Evolutionary conservation across 2,797 vertebrate genomes (phyloP), one percentile per base, ranked within the genome.

Genomic region (Acanthopagrus latus): DNA sequence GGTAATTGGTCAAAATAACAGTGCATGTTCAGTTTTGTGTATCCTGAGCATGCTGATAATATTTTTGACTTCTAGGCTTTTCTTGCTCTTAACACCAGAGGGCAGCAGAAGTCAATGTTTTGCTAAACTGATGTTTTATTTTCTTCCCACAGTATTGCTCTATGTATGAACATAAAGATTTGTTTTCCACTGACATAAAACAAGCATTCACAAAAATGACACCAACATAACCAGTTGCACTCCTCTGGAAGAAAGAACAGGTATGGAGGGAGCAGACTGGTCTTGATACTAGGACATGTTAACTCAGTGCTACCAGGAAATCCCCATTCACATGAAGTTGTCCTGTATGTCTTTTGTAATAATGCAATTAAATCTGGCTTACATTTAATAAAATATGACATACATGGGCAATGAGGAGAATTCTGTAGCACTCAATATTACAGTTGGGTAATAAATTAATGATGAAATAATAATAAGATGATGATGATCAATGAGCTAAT

Each of bases 1-100:
- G n/a, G n/a, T n/a, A n/a, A n/a, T n/a, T n/a, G n/a, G n/a, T n/a
- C n/a, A 7, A 52, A 43, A 66, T 23, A 25, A 43, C 4, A 9
- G 1, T 9, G 1, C 18, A 3, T 18, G 17, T 23, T 41, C n/a
- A 38, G 65, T 25, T 13, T 10, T 17, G 18, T 13, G 3, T 41
- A 56, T 38, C 47, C 7, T 13, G 5, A 27, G 17, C 20, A 38
- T 48, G 5, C 58, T 5, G 7, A 38, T 38, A 38, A 38, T 2
- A 38, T 10, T 25, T 41, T 62, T 44, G 43, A n/a, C 6, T 10
- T 41, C 0, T 52, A 14, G 63, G 21, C 9, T 65, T 48, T 52
- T 64, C 57, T 73, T 38, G 23, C 59, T 69, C 13, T 54, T 18
- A 29, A 54, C 87, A 88, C 70, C 2, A 86, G 86, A 64, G 50